phyloP scores from a whole-genome alignment of 1,140 invertebrate genomes.

The Hetaerina americana region DNA sequence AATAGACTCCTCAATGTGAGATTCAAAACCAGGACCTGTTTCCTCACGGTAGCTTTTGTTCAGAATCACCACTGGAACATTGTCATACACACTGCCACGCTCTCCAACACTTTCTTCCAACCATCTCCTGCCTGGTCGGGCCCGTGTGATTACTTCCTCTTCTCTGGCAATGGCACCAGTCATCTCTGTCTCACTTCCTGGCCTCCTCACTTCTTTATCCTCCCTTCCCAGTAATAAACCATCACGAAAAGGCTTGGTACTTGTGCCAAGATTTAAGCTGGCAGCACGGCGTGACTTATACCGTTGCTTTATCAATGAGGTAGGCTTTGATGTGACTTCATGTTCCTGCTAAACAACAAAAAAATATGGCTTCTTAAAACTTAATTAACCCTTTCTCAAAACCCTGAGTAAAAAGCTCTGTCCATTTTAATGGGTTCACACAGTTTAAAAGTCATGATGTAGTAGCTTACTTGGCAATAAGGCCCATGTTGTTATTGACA shows the following conservation, averaged over 20 bases:
- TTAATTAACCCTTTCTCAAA: too few relatives aligned
- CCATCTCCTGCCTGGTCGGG: background rate
- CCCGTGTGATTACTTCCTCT: background rate
- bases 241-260: background rate
- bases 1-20: background rate
- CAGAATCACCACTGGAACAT: slow-evolving; percentile 18
- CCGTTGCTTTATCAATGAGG: background rate
- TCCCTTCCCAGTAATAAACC: background rate
- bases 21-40: background rate
- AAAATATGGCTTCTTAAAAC: too few relatives aligned
- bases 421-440: too few relatives aligned
- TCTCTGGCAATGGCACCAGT: background rate
- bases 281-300: background rate
- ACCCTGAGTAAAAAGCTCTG: too few relatives aligned
- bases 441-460: too few relatives aligned
- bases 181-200: background rate
- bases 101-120: slow-evolving; percentile 10
- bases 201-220: background rate
- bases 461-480: too few relatives aligned
- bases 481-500: too few relatives aligned
- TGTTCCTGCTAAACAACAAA: background rate
- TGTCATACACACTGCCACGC: slow-evolving; percentile 18
- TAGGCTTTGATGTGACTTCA: background rate
- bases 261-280: background rate
- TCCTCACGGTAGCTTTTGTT: slow-evolving; percentile 18